A percentile compares a stretch with the other conserved stretches of the same genome.
phyloP scores from a whole-genome alignment of 2,888 invertebrate species.

The Cancer borealis region DNA sequence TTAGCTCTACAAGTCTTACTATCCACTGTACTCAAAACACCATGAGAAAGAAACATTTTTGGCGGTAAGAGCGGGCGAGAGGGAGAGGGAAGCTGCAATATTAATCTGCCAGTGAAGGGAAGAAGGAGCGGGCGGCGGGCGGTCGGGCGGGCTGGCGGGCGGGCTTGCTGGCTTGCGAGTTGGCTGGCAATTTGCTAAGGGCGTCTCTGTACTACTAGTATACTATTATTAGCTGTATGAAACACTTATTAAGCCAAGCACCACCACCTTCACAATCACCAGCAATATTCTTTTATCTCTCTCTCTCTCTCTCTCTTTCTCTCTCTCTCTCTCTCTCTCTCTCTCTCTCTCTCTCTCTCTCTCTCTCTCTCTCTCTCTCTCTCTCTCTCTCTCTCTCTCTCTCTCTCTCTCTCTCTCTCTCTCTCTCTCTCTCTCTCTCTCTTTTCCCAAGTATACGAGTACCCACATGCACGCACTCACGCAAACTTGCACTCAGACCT shows the following conservation, averaged over 20 bases:
- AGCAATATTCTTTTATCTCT: background rate
- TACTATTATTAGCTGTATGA: background rate
- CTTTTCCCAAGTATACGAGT: no score
- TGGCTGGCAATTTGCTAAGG: background rate
- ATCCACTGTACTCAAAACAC: background rate
- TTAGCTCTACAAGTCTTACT: background rate
- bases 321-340: constrained; percentile 46
- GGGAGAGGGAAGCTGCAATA: background rate
- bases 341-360: constrained; percentile 5
- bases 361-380: constrained; percentile 48
- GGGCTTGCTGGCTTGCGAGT: background rate
- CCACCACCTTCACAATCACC: background rate
- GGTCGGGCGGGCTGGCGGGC: background rate
- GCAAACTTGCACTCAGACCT: no score
- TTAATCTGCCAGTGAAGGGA: background rate
- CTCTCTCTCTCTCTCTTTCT: constrained; percentile 28
- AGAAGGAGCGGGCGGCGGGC: background rate
- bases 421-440: no score
- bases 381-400: constrained; percentile 11
- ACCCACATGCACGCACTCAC: no score
- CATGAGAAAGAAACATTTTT: background rate
- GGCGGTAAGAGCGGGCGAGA: background rate
- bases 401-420: no score
- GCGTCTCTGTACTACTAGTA: background rate
- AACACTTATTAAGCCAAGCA: background rate